Evolutionary conservation across 2,797 vertebrate genomes (phyloP), one percentile per base, ranked within the genome.

Genomic region (Falco novaeseelandiae): DNA sequence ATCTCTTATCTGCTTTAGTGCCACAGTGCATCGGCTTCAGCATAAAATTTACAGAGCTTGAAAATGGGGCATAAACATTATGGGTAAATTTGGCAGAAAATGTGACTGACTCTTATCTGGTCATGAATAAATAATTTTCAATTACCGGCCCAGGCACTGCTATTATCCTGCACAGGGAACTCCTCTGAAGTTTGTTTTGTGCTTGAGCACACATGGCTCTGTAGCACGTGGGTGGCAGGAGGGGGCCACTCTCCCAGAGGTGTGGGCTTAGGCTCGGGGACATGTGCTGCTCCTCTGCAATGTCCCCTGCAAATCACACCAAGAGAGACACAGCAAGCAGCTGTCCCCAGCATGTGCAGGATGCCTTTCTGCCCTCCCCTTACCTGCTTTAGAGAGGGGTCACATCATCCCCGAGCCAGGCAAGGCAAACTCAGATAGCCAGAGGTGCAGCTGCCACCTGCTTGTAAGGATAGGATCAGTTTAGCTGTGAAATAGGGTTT

Each of bases 41-140:
- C 97, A 66, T 98, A 97, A 98, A 98, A 98, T 98, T 98, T 98
- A 98, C 98, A 98, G 97, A 98, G 97, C 98, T 98, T 98, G 97
- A 98, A 98, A 98, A 98, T 93, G 93, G 97, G 92, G 79, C 97
- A 97, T 98, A 98, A 98, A 98, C 95, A 48, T 98, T 97, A 98
- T 96, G 98, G 97, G 97, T 98, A 98, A 98, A 98, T 98, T 98
- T 98, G 98, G 98, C 98, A 98, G 98, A 98, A 98, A 98, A 98
- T 96, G 95, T 97, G 97, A 95, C 96, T 97, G 97, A 94, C 97
- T 96, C 34, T 97, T 90, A 96, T 98, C 97, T 97, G 94, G 97
- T 97, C 97, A 97, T 98, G 98, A 98, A 98, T 98, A 98, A 98
- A 97, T 97, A 98, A 98, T 97, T 98, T 98, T 98, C 98, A 98